phyloP scores from a whole-genome alignment of 23 tunicate genomes.

The Oikopleura dioica region DNA sequence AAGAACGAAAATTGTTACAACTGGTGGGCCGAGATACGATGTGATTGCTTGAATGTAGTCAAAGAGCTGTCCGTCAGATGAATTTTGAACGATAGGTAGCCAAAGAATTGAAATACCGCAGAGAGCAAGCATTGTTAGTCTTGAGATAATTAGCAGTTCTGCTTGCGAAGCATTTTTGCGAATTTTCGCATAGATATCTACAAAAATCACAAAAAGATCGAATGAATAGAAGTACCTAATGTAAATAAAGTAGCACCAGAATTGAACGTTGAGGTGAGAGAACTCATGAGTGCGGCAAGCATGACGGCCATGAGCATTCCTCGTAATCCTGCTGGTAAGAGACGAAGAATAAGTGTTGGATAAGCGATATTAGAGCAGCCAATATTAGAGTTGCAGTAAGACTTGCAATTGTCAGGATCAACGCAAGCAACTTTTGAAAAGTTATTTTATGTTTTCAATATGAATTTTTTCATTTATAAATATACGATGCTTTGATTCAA shows the following conservation, averaged over 20 bases:
- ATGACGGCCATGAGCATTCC: slow-evolving; percentile 63
- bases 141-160: too few relatives aligned
- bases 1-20: slow-evolving; percentile 43
- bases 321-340: not conserved
- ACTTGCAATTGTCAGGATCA: slow-evolving; percentile 35
- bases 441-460: too few relatives aligned
- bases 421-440: slow-evolving; percentile 65
- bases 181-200: too few relatives aligned
- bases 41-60: slow-evolving; percentile 75
- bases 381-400: slow-evolving; percentile 26
- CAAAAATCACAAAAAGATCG: too few relatives aligned
- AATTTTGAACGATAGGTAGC: slow-evolving; percentile 53
- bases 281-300: slow-evolving; percentile 76
- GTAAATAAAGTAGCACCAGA: slow-evolving; percentile 62
- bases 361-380: slow-evolving; percentile 73
- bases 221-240: too few relatives aligned
- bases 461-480: too few relatives aligned
- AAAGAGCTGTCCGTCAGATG: slow-evolving; percentile 39
- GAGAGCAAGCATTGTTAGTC: too few relatives aligned
- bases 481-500: too few relatives aligned
- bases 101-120: slow-evolving; percentile 63
- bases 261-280: slow-evolving; percentile 65
- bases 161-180: too few relatives aligned
- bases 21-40: slow-evolving; percentile 52
- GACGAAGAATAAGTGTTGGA: slow-evolving; percentile 22